Evolutionary conservation across 2,797 vertebrate genomes (phyloP).

Genomic region (Smutsia temminckii): DNA sequence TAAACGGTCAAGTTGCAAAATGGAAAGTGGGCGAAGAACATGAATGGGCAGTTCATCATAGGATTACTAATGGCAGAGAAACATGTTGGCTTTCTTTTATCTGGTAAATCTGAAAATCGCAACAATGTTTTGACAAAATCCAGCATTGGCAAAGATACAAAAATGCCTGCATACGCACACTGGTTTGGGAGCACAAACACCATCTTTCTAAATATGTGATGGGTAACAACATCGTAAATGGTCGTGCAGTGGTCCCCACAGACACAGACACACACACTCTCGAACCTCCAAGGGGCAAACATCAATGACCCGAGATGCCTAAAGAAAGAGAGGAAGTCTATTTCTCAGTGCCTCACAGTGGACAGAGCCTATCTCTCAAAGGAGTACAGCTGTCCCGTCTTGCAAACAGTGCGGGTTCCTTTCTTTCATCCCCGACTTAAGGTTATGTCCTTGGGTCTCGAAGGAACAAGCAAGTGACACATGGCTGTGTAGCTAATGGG

Average conservation of each 20-base stretch:
- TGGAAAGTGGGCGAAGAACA: neutral
- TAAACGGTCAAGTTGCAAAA: neutral
- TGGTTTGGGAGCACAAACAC: neutral
- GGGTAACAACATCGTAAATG: neutral
- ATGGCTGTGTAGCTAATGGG: neutral
- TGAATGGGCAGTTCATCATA: neutral
- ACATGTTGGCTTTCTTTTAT: neutral
- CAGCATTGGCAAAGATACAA: neutral
- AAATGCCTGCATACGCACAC: too few species aligned
- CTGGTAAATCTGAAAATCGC: neutral
- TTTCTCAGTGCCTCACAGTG: accelerated
- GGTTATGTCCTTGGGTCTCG: neutral
- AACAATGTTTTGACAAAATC: neutral
- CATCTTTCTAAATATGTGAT: neutral
- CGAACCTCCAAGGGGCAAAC: neutral
- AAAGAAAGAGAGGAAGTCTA: neutral
- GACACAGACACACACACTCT: neutral
- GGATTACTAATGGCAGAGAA: neutral
- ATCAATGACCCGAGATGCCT: neutral
- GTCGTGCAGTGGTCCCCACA: neutral
- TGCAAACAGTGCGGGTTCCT: too few species aligned
- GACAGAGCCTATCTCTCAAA: neutral
- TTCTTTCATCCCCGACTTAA: neutral
- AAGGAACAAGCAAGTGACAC: neutral
- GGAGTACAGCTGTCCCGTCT: accelerated